These are phyloP conservation scores for Limanda limanda DNA, from an alignment of 2,113 vertebrate genomes.

Conservation along the genomic window DNA sequence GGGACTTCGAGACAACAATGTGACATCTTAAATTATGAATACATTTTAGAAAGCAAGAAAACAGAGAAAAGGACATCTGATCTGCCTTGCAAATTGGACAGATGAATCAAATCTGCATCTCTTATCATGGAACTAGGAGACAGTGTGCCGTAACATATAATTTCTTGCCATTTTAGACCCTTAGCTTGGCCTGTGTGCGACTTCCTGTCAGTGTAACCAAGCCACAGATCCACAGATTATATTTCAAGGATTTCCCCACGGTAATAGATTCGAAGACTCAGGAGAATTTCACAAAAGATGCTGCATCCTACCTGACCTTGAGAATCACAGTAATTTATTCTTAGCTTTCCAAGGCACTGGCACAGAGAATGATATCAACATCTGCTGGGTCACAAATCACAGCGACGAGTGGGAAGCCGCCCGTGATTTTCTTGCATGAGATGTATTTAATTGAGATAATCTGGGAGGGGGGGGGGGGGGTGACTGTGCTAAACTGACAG, in stretches of 20 bases:
- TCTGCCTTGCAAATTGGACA: conserved; percentile 29
- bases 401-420: conserved; percentile 17
- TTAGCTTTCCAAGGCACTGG: conserved; percentile 39
- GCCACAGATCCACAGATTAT: conserved; percentile 12
- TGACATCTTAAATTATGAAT: conserved; percentile 5
- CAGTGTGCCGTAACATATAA: neutral
- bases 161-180: neutral
- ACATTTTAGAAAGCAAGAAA: conserved; percentile 4
- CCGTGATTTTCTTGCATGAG: conserved; percentile 40
- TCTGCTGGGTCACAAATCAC: conserved; percentile 51
- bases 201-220: conserved; percentile 26
- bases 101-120: conserved; percentile 24
- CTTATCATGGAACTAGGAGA: conserved; percentile 4
- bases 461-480: neutral
- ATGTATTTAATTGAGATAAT: conserved; percentile 32
- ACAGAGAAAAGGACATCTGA: conserved; percentile 4
- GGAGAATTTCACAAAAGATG: conserved; percentile 46
- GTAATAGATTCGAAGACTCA: conserved; percentile 50
- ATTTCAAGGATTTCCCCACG: conserved; percentile 44
- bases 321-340: conserved; percentile 66
- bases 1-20: neutral
- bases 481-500: conserved; percentile 5
- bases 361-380: conserved; percentile 55
- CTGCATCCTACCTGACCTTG: conserved; percentile 63
- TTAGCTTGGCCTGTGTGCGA: conserved; percentile 10